Evolutionary conservation across 2,797 vertebrate genomes (phyloP).

Genomic region (Amazonetta brasiliensis): DNA sequence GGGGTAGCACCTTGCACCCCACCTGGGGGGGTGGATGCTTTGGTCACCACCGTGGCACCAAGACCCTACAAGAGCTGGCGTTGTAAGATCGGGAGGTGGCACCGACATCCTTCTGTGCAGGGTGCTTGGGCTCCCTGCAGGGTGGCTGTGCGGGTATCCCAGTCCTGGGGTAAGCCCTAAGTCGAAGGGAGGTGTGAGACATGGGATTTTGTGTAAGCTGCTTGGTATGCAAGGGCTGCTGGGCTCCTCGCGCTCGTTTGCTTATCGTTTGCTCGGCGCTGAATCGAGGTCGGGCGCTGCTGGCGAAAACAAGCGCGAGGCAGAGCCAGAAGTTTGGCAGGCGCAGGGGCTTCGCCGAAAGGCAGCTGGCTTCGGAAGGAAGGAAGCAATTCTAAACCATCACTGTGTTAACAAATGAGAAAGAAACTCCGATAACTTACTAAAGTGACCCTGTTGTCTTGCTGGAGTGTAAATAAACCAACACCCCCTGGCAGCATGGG

Average conservation of each 20-base stretch:
- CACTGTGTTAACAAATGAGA: neutral
- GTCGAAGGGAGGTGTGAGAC: neutral
- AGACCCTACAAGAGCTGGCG: neutral
- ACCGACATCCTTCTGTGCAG: neutral
- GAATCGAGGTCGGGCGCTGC: neutral
- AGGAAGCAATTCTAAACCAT: conserved; percentile 50
- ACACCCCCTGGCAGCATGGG: neutral
- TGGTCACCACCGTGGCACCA: fast-evolving
- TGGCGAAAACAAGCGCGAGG: neutral
- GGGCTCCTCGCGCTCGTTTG: neutral
- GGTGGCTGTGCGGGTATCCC: neutral
- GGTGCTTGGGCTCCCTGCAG: neutral
- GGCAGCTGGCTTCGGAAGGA: neutral
- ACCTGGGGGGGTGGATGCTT: neutral
- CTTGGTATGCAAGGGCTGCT: neutral
- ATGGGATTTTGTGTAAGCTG: neutral
- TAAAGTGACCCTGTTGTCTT: neutral
- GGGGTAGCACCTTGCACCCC: neutral
- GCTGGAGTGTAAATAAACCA: conserved; percentile 50
- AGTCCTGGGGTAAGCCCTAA: neutral
- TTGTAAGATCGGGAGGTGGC: neutral
- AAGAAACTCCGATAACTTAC: neutral
- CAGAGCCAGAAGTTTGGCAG: neutral
- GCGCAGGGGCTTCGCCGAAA: neutral
- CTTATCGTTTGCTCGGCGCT: neutral